Evolutionary conservation across 2,888 invertebrate species (phyloP).

Genomic region (Rhaphigaster nebulosa): DNA sequence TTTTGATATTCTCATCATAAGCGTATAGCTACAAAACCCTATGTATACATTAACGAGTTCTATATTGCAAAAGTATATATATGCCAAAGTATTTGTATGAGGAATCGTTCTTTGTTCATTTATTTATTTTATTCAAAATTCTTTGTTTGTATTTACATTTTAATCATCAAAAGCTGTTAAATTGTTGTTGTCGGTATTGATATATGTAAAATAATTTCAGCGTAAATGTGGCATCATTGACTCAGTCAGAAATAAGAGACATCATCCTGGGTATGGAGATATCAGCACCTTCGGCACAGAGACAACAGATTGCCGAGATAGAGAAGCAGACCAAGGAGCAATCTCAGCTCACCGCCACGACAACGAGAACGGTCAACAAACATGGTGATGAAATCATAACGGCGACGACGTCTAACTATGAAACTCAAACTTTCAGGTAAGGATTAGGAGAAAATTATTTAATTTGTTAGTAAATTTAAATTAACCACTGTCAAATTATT

Average conservation of each 20-base stretch:
- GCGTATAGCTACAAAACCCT: too few relatives aligned
- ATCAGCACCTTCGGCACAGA: conserved; percentile 97
- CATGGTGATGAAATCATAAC: conserved; percentile 99
- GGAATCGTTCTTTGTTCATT: too few relatives aligned
- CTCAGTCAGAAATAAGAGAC: conserved; percentile 99
- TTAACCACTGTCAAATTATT: too few relatives aligned
- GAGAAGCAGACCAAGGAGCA: conserved; percentile 99
- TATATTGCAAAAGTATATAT: too few relatives aligned
- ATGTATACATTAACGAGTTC: too few relatives aligned
- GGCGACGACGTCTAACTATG: conserved; percentile 98
- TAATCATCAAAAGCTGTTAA: not conserved
- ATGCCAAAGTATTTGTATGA: too few relatives aligned
- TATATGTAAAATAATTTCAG: conserved; percentile 68
- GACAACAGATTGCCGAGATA: conserved; percentile 99
- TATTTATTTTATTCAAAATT: too few relatives aligned
- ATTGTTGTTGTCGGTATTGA: not conserved
- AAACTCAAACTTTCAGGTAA: conserved; percentile 90
- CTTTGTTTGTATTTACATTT: too few relatives aligned
- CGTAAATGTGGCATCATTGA: conserved; percentile 98
- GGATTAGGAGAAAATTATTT: not conserved
- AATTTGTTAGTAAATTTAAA: not conserved
- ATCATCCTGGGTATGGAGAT: conserved; percentile 99
- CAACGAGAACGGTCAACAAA: conserved; percentile 98
- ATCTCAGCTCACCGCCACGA: conserved; percentile 97
- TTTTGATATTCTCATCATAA: too few relatives aligned